Percentiles rank a stretch among this genome's conserved stretches.
phyloP scores from a whole-genome alignment of 2,113 vertebrate genomes.

The Cercocebus atys region DNA sequence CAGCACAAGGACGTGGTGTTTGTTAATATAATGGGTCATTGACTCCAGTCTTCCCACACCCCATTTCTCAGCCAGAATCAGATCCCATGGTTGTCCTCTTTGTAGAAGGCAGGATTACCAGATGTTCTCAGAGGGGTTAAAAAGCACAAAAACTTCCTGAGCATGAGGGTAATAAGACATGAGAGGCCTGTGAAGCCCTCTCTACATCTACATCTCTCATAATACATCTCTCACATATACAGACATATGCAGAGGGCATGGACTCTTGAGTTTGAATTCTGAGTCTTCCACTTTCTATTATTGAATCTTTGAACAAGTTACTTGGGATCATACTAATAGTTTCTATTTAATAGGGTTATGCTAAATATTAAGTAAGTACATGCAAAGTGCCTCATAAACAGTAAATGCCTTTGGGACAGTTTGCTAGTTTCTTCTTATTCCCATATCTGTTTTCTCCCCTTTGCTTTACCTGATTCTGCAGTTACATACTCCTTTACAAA shows the following conservation, averaged over 20 bases:
- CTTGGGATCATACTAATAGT: not conserved
- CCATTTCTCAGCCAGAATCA: not conserved
- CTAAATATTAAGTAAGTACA: not conserved
- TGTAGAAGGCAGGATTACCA: not conserved
- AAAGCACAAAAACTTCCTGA: not conserved
- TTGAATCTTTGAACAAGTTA: not conserved
- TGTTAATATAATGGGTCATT: no score
- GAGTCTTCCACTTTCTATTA: not conserved
- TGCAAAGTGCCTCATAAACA: not conserved
- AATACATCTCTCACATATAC: not conserved
- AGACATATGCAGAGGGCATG: not conserved
- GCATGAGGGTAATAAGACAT: not conserved
- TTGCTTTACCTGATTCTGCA: not conserved
- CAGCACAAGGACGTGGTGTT: not conserved
- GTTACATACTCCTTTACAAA: not conserved
- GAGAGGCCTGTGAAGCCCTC: not conserved
- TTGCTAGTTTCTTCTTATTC: not conserved
- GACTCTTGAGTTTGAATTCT: not conserved
- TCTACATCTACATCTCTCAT: not conserved
- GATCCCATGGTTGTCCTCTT: not conserved
- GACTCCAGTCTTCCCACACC: not conserved
- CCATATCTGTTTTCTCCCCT: not conserved
- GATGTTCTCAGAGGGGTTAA: not conserved
- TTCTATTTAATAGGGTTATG: not conserved
- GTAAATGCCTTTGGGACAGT: not conserved